phyloP scores from a whole-genome alignment of 2,797 vertebrate species.

The Pteropus rufus region DNA sequence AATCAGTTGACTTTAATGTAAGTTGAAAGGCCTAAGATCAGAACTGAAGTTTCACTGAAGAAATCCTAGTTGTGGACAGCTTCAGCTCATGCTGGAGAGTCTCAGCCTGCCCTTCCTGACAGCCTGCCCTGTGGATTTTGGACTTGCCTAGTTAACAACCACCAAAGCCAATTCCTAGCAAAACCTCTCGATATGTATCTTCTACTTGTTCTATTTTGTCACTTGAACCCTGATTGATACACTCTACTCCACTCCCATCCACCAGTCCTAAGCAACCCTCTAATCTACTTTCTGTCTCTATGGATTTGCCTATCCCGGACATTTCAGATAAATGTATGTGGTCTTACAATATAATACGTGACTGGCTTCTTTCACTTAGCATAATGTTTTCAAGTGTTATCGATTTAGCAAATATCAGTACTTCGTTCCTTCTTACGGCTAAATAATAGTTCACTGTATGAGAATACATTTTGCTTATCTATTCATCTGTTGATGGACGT shows the following conservation, averaged over 20 bases:
- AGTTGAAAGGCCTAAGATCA: not conserved
- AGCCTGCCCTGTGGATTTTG: not conserved
- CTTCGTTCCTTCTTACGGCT: not conserved
- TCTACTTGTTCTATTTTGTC: not conserved
- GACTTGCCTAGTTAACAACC: not conserved
- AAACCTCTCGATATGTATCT: not conserved
- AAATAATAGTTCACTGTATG: not conserved
- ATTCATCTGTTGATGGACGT: not conserved
- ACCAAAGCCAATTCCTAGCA: not conserved
- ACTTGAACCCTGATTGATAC: not conserved
- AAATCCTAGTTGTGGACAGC: not conserved
- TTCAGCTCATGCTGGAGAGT: not conserved
- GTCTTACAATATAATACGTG: not conserved
- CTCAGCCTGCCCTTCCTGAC: not conserved
- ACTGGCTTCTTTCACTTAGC: not conserved
- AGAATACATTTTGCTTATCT: not conserved
- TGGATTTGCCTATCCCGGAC: not conserved
- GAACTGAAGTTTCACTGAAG: not conserved
- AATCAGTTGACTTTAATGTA: not conserved
- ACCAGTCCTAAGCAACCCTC: not conserved
- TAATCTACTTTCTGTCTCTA: not conserved
- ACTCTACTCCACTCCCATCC: not conserved
- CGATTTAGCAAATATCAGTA: not conserved
- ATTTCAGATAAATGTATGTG: not conserved
- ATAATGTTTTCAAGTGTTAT: constrained; percentile 12